Percentiles rank a stretch among this genome's conserved stretches.
Evolutionary conservation across 64 coral and sea anemone genomes (phyloP).

Genomic region (Actinia tenebrosa): DNA sequence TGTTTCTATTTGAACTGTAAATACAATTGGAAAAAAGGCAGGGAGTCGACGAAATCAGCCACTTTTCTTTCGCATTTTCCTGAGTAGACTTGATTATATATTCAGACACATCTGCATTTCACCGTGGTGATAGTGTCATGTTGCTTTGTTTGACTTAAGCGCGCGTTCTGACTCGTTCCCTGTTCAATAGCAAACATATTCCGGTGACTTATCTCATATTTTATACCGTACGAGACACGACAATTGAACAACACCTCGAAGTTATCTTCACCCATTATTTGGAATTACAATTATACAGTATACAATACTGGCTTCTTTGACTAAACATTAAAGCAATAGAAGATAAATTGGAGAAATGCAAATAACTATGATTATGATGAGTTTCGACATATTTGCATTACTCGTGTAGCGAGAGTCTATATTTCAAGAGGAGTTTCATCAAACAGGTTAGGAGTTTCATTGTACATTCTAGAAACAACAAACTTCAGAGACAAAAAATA

Average conservation of each 20-base stretch:
- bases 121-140: conserved; percentile 29
- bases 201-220: conserved; percentile 1
- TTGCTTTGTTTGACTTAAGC: conserved; percentile 18
- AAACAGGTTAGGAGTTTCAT: not conserved
- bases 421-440: not conserved
- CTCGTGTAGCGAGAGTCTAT: not conserved
- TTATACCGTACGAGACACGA: not conserved
- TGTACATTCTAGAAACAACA: not conserved
- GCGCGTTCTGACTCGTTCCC: conserved; percentile 14
- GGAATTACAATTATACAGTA: not conserved
- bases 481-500: not conserved
- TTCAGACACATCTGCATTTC: conserved; percentile 22
- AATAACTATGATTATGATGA: not conserved
- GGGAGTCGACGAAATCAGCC: conserved; percentile 6
- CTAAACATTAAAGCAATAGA: not conserved
- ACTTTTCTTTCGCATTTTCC: conserved; percentile 1
- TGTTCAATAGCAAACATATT: not conserved
- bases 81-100: conserved; percentile 37
- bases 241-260: not conserved
- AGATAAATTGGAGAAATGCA: not conserved
- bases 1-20: not conserved
- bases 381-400: conserved; percentile 2
- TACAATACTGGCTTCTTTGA: not conserved
- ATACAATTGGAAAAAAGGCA: not conserved
- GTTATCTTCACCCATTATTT: not conserved